These are phyloP conservation scores for Chionoecetes opilio DNA, from an alignment of 1,140 invertebrate species.

Conservation along the genomic window DNA sequence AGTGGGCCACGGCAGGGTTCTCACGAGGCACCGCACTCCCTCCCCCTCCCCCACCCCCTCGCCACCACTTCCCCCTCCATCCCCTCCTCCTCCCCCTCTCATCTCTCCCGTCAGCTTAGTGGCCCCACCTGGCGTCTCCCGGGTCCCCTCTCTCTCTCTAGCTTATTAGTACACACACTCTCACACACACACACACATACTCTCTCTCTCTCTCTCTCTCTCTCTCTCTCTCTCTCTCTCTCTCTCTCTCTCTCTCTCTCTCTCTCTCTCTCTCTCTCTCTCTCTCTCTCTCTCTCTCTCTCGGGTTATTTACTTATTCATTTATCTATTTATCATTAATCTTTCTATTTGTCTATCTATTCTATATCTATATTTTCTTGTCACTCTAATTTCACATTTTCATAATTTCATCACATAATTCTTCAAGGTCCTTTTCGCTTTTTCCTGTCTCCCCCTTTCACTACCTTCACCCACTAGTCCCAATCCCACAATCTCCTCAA, in stretches of 20 bases:
- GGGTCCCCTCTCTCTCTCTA: neutral
- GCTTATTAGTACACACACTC: neutral
- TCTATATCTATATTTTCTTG: too few species aligned
- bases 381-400: too few species aligned
- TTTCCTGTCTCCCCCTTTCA: neutral
- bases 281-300: neutral
- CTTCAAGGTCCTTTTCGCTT: neutral
- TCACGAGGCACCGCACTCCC: neutral
- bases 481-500: neutral
- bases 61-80: too few species aligned
- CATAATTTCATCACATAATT: neutral
- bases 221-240: constrained; percentile 1
- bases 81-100: neutral
- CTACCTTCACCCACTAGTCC: neutral
- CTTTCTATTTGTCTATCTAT: too few species aligned
- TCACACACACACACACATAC: too few species aligned
- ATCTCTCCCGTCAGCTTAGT: constrained; percentile 4
- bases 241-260: neutral
- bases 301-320: too few species aligned
- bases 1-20: neutral
- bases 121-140: too few species aligned
- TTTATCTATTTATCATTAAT: too few species aligned
- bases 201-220: constrained; percentile 7
- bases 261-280: neutral
- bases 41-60: too few species aligned